A percentile compares a stretch with the other conserved stretches of the same genome.
These are phyloP conservation scores for Henicopernis longicauda DNA, from an alignment of 2,113 vertebrate genomes.

Conservation along the genomic window DNA sequence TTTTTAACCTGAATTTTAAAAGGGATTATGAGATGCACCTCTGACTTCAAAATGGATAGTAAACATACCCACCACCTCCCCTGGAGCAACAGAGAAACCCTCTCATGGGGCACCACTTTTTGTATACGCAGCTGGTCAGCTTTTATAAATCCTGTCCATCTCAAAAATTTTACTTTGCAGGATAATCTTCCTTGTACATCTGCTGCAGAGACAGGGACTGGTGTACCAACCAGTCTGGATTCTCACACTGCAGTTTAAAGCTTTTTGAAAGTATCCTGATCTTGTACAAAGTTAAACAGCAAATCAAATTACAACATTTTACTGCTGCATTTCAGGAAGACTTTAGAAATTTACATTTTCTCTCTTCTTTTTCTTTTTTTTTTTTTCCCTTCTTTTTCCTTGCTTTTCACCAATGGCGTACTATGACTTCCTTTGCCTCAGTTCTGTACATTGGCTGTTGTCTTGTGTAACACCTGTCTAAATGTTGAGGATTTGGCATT, in stretches of 20 bases:
- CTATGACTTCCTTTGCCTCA: background rate
- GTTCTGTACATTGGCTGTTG: background rate
- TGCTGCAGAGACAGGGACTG: background rate
- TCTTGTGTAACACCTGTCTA: conserved; percentile 6
- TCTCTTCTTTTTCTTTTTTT: background rate
- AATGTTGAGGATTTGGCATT: conserved; percentile 1
- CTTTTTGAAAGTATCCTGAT: background rate
- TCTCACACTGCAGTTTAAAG: background rate
- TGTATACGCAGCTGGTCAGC: background rate
- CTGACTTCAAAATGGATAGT: background rate
- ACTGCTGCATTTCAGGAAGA: background rate
- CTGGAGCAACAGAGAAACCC: background rate
- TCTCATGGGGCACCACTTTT: background rate
- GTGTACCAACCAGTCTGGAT: background rate
- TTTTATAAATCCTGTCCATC: background rate
- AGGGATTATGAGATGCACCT: background rate
- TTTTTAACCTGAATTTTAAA: background rate
- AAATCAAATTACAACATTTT: background rate
- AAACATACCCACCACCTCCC: background rate
- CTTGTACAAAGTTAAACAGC: background rate
- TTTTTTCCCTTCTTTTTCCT: background rate
- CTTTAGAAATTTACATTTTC: background rate
- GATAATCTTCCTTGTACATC: background rate
- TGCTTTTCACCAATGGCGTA: background rate
- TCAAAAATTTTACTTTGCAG: background rate